Evolutionary conservation across 2,797 vertebrate genomes (phyloP), one percentile per base, ranked within the genome.

Genomic region (Pristis pectinata): DNA sequence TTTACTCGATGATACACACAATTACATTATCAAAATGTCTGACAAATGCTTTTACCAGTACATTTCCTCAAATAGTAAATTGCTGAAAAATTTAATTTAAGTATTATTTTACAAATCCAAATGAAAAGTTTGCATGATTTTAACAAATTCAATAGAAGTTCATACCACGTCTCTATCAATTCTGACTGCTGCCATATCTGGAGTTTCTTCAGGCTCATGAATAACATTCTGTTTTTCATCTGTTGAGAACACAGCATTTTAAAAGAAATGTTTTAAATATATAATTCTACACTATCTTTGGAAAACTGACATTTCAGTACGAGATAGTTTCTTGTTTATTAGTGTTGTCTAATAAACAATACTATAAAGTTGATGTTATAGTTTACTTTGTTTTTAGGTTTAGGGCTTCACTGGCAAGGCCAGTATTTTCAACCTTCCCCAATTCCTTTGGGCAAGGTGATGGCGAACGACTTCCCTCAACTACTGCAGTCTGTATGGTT

Each of bases 151-250:
- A 76, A 17, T 76, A 53, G 53, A 17, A 24, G 56, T n/a, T 56
- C 98, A 98, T 96, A 99, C 99, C 98, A 99, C 99, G 77, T 99
- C 98, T 95, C 98, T 96, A 97, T 99, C 99, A 83, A 99, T 98
- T 27, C 96, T 95, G 61, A 97, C 97, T 0, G 98, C 97, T 0
- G 96, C 96, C 97, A 98, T 97, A 96, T 98, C 98, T 27, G 96
- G 96, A 0, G 97, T 96, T 59, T 97, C 97, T 34, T 97, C 98
- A 11, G 97, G 97, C 37, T 98, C 98, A 0, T 95, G 95, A 85
- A 97, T 96, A 27, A 94, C 96, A 15, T 95, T 96, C 19, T 96
- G 96, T 82, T 96, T 97, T 95, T 98, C 98, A 95, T 97, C 98
- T 99, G 96, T 11, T 7, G 41, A 44, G 64, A 53, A 94, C 27